Conservation (phyloP, 1,140 invertebrate genomes). For the Drosophila dunni region DNA sequence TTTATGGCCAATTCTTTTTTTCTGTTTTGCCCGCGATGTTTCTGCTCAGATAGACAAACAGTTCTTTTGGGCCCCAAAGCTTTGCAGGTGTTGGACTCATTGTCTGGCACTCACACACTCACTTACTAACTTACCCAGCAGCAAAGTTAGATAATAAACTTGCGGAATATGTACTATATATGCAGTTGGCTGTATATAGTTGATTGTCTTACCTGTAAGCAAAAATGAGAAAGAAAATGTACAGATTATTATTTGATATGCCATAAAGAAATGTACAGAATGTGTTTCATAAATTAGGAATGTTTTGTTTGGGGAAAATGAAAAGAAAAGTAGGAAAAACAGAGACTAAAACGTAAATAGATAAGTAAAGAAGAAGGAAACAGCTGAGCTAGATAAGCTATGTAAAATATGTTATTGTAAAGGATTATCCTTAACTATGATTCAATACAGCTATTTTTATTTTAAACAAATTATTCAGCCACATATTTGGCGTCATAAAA, state of each 20-base stretch:
- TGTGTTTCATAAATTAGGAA: not conserved
- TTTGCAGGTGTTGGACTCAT: conserved; percentile 45
- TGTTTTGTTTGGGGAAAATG: not conserved
- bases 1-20: conserved; percentile 75
- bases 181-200: conserved; percentile 12
- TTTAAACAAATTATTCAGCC: no score
- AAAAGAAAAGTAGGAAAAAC: not conserved
- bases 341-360: not conserved
- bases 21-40: conserved; percentile 53
- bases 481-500: no score
- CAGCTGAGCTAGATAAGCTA: no score
- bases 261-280: conserved; percentile 2
- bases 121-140: conserved; percentile 24
- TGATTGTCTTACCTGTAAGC: conserved; percentile 63
- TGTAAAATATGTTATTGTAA: no score
- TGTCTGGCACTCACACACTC: conserved; percentile 49
- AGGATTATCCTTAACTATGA: no score
- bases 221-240: conserved; percentile 51
- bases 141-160: conserved; percentile 66
- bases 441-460: no score
- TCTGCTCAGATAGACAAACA: conserved; percentile 52
- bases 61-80: conserved; percentile 51
- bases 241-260: conserved; percentile 45
- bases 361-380: not conserved
- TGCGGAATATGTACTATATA: conserved; percentile 31